Evolutionary conservation across 2,113 vertebrate genomes (phyloP).

Genomic region (Dryoscopus gambensis): DNA sequence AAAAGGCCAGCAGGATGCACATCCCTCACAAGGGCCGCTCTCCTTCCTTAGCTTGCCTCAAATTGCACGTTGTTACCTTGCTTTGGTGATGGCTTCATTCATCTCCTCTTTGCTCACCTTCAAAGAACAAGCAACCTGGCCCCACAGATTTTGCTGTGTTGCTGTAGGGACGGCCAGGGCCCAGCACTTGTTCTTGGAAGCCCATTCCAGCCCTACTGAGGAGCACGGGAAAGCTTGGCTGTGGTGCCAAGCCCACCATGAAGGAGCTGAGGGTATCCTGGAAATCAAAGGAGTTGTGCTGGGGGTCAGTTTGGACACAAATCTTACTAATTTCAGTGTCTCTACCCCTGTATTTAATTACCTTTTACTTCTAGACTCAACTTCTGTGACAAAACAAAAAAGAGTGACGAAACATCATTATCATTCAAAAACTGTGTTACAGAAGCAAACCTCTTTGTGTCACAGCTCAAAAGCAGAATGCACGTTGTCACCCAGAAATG

Average conservation of each 20-base stretch:
- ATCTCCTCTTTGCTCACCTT: conserved; percentile 22
- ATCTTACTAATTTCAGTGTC: background rate
- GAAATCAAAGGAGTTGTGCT: background rate
- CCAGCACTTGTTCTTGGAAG: background rate
- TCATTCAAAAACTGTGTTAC: background rate
- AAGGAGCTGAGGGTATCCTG: background rate
- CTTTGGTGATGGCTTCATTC: conserved; percentile 10
- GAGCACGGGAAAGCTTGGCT: background rate
- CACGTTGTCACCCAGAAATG: background rate
- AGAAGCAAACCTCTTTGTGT: background rate
- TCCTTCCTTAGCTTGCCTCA: conserved; percentile 1
- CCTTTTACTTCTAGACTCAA: background rate
- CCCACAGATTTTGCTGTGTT: background rate
- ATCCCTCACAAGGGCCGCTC: background rate
- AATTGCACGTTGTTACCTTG: background rate
- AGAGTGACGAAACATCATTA: background rate
- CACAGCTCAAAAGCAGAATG: background rate
- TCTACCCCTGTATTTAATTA: background rate
- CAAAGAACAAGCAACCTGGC: conserved; percentile 1
- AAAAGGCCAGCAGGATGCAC: conserved; percentile 45
- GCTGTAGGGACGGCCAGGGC: background rate
- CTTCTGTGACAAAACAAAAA: background rate
- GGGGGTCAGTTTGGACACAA: background rate
- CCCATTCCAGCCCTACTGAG: background rate
- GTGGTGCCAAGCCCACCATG: accelerated